Base-by-base conservation (phyloP, 1,140 invertebrate species). In the Subanguina moxae region DNA sequence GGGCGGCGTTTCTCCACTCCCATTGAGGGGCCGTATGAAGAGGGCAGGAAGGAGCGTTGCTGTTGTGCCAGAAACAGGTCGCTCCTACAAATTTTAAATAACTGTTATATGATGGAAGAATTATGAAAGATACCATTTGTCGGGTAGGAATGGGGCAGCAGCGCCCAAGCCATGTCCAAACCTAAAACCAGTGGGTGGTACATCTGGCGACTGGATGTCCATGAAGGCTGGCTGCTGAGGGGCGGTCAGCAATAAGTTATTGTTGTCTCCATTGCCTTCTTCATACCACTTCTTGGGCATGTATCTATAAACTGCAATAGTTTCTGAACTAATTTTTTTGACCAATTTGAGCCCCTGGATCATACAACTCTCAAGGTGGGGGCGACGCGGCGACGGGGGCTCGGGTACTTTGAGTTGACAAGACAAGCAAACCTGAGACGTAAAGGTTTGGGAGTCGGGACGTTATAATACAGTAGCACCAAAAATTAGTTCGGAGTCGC, bases 1-100 rank as follows among this genome's bases (percentile, higher is more conserved):
- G 13, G 17, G 58, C 58, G 58, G 58, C 58, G 58, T 43, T 61
- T 61, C 58, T 61, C 5, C 58, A 61, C 38, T 7, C 58, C 58
- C 28, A 30, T 43, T 23, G 21, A 3, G 3, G 28, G 28, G 21
- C 58, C 38, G 28, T 61, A 61, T 9, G 21, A 5, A 13, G 52
- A 56, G 27, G 58, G 58, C 27, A 61, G 38, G n/a, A 61, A 61
- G 8, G 58, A 61, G 19, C 58, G 19, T 28, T 61, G 28, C n/a
- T 61, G 58, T 13, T 61, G 58, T 3, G n/a, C 28, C 58, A 61
- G 28, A 30, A 61, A 61, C 28, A 61, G 38, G n/a, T 61, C 58
- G 58, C 58, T 61, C 58, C 58, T 61, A n/a, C 3, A 61, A 61
- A 61, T 3, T 30, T 7, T 52, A 7, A 15, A 15, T 38, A 5